Conservation (phyloP, 2,113 vertebrate species). For the Odontophorus gujanensis region DNA sequence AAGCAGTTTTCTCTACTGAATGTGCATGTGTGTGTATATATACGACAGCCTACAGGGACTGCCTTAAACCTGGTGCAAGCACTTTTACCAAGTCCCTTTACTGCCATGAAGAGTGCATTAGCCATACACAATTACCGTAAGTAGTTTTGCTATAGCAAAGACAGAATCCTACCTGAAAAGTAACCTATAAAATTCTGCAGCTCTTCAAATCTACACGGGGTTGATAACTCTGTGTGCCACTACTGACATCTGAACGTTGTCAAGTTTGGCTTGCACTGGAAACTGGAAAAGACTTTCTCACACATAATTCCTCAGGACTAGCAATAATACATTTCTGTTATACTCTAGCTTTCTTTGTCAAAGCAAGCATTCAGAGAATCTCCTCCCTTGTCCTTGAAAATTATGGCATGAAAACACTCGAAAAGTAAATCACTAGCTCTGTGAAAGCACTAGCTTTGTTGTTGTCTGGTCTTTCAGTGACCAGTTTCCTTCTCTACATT, state of each 20-base stretch:
- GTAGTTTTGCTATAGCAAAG: constrained; percentile 3
- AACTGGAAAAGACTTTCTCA: background rate
- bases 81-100: background rate
- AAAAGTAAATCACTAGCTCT: background rate
- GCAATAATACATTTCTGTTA: background rate
- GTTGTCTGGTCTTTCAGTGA: background rate
- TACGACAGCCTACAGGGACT: background rate
- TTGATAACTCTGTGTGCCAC: background rate
- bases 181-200: background rate
- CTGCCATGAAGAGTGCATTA: constrained; percentile 38
- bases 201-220: background rate
- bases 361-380: background rate
- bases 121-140: constrained; percentile 3
- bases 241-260: background rate
- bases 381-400: background rate
- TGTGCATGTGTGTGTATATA: background rate
- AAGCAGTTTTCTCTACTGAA: background rate
- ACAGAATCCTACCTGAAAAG: constrained; percentile 26
- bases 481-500: background rate
- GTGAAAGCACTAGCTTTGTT: background rate
- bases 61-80: background rate
- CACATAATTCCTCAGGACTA: background rate
- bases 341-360: background rate
- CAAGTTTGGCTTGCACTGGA: background rate
- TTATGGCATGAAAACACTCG: background rate